phyloP scores from a whole-genome alignment of 2,113 vertebrate genomes.

The Zapornia atra region DNA sequence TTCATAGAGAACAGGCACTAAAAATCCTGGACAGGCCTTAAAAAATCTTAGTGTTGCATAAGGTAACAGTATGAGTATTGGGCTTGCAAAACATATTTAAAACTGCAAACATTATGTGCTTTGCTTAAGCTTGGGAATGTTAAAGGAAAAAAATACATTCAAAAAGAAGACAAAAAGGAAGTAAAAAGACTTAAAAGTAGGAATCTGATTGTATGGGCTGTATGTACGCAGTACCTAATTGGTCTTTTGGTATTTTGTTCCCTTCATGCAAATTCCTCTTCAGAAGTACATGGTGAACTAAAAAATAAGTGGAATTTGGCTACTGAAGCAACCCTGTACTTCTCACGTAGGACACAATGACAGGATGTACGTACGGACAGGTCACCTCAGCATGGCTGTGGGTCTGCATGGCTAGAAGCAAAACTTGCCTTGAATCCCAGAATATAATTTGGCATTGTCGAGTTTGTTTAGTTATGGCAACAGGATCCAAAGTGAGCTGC shows the following conservation, averaged over 20 bases:
- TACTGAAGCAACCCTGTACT: background rate
- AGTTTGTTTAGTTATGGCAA: background rate
- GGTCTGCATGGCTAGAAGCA: background rate
- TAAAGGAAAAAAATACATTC: background rate
- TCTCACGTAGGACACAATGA: background rate
- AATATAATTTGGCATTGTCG: background rate
- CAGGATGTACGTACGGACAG: background rate
- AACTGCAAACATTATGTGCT: background rate
- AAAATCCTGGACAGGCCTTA: background rate
- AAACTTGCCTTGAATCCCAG: background rate
- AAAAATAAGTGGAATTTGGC: background rate
- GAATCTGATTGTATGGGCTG: background rate
- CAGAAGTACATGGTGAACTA: background rate
- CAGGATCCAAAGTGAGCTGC: background rate
- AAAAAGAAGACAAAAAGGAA: background rate
- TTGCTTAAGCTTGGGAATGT: background rate
- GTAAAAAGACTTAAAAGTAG: background rate
- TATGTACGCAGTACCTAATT: background rate
- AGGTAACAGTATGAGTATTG: background rate
- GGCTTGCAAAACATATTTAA: background rate
- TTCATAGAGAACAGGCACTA: background rate
- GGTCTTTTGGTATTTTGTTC: background rate
- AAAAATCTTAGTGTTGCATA: background rate
- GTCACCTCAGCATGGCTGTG: background rate
- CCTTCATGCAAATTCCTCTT: background rate